Conservation (phyloP, 2,888 invertebrate species). For the Pseudoips prasinana region DNA sequence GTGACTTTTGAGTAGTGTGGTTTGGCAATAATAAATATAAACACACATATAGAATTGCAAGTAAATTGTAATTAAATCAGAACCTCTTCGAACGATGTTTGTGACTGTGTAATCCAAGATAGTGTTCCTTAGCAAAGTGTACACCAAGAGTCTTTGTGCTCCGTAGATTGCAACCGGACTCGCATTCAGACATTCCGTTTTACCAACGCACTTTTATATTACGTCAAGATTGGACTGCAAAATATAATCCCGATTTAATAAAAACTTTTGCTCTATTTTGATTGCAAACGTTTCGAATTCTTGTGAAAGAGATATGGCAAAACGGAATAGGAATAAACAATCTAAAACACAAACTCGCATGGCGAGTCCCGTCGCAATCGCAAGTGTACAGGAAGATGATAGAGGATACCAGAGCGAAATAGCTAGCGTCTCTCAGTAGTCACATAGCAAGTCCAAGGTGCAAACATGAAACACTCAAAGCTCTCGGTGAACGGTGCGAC, state of each 20-base stretch:
- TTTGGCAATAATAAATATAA: slow-evolving; percentile 21
- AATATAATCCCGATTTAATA: slow-evolving; percentile 3
- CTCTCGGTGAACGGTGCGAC: slow-evolving; percentile 75
- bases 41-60: slow-evolving; percentile 18
- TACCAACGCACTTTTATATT: slow-evolving; percentile 29
- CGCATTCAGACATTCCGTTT: slow-evolving; percentile 59
- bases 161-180: slow-evolving; percentile 82
- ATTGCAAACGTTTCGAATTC: not conserved
- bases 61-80: slow-evolving; percentile 25
- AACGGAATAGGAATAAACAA: slow-evolving; percentile 50
- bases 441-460: slow-evolving; percentile 83
- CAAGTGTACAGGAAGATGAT: slow-evolving; percentile 79
- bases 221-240: not conserved
- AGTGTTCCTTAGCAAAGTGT: slow-evolving; percentile 75
- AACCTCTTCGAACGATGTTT: slow-evolving; percentile 65
- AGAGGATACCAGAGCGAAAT: slow-evolving; percentile 80
- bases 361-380: slow-evolving; percentile 78
- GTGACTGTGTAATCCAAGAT: slow-evolving; percentile 82
- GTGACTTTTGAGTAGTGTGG: slow-evolving; percentile 37
- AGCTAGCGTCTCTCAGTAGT: slow-evolving; percentile 79
- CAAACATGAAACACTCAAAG: slow-evolving; percentile 84
- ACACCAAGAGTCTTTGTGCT: slow-evolving; percentile 82
- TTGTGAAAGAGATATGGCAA: slow-evolving; percentile 29
- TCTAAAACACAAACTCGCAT: slow-evolving; percentile 41
- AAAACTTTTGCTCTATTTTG: not conserved